Evolutionary conservation across 2,797 vertebrate genomes (phyloP).

Genomic region (Chaenodraco wilsoni): DNA sequence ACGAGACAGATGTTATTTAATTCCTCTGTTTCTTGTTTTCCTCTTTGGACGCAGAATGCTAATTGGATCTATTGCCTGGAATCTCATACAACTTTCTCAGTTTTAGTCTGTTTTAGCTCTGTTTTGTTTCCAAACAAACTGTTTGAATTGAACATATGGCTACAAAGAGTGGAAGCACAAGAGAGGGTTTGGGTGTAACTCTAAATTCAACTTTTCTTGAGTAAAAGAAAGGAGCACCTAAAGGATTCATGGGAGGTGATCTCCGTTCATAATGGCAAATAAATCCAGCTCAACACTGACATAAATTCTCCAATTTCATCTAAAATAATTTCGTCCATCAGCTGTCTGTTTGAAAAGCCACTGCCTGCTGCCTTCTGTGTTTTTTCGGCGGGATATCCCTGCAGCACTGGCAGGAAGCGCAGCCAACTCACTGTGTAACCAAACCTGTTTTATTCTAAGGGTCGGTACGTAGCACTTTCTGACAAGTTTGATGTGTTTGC

Average conservation of each 20-base stretch:
- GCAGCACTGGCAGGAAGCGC: constrained; percentile 35
- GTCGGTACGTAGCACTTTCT: constrained; percentile 68
- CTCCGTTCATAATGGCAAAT: constrained; percentile 5
- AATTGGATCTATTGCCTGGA: constrained; percentile 54
- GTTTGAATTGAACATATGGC: constrained; percentile 10
- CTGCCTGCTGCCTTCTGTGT: constrained; percentile 1
- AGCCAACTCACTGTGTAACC: constrained; percentile 60
- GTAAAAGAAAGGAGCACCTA: not conserved
- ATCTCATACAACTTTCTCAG: not conserved
- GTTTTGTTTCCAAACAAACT: constrained; percentile 28
- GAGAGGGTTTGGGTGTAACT: constrained; percentile 6
- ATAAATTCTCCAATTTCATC: constrained; percentile 9
- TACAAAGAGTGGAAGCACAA: not conserved
- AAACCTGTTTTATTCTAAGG: constrained; percentile 72
- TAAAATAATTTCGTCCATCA: constrained; percentile 42
- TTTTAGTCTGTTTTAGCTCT: constrained; percentile 19
- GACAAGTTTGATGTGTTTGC: constrained; percentile 86
- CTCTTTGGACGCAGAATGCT: constrained; percentile 63
- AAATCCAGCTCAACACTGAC: constrained; percentile 10
- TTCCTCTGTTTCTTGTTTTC: constrained; percentile 62
- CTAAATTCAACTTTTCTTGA: not conserved
- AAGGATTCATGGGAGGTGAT: constrained; percentile 13
- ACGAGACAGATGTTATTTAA: constrained; percentile 71
- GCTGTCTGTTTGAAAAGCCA: constrained; percentile 29
- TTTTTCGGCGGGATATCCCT: constrained; percentile 39